phyloP scores from a whole-genome alignment of 1,140 invertebrate genomes.

The Pissodes strobi region DNA sequence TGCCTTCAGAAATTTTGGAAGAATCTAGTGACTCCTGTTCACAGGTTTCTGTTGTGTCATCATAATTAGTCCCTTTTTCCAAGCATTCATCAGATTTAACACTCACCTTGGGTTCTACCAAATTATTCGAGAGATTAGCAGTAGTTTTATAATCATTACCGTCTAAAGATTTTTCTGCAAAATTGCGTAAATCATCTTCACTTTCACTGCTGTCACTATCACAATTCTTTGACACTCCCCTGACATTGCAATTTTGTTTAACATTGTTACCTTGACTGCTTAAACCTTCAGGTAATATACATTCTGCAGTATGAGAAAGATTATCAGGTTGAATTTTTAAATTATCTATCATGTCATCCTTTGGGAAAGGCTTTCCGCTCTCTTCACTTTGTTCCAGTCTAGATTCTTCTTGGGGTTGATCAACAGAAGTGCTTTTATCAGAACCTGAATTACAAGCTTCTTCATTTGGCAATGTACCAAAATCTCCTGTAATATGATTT shows the following conservation, averaged over 20 bases:
- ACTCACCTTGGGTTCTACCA: not conserved
- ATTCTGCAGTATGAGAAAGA: too few species aligned
- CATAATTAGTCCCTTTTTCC: not conserved
- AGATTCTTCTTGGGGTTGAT: not conserved
- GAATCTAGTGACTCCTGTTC: slow-evolving; percentile 15
- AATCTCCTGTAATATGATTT: slow-evolving; percentile 48
- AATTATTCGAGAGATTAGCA: not conserved
- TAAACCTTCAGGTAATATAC: not conserved
- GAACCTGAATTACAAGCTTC: not conserved
- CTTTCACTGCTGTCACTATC: slow-evolving; percentile 27
- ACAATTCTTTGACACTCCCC: slow-evolving; percentile 5
- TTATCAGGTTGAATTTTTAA: not conserved
- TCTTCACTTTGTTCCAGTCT: not conserved
- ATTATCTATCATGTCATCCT: not conserved
- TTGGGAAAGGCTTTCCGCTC: not conserved
- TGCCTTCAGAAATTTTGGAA: slow-evolving; percentile 2
- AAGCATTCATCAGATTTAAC: not conserved
- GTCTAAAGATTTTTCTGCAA: not conserved
- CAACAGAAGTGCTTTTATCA: not conserved
- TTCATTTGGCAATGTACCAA: slow-evolving; percentile 8
- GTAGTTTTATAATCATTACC: not conserved
- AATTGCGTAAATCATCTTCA: slow-evolving; percentile 14
- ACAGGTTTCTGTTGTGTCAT: not conserved
- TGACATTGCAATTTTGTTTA: slow-evolving; percentile 8
- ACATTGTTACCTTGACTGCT: slow-evolving; percentile 6